Conservation (phyloP, 2,888 invertebrate species). For the Dasysyrphus tricinctus region DNA sequence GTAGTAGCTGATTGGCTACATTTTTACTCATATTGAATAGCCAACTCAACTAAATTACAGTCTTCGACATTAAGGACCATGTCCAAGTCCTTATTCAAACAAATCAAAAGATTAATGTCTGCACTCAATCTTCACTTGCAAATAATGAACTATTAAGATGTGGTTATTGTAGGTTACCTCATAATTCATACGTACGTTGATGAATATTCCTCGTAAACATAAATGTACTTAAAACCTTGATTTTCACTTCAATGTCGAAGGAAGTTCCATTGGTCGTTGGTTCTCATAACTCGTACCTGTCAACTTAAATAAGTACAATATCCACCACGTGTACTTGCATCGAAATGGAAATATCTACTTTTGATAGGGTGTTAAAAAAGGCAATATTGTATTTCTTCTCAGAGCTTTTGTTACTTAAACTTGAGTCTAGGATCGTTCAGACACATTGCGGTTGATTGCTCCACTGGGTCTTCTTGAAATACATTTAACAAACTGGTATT, state of each 20-base stretch:
- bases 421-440: not conserved
- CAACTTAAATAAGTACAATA: slow-evolving; percentile 18
- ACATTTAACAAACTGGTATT: slow-evolving; percentile 45
- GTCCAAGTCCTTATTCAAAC: slow-evolving; percentile 2
- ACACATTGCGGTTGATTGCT: not conserved
- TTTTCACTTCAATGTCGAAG: not conserved
- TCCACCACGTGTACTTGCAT: not conserved
- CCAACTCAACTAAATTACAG: not conserved
- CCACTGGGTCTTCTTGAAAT: slow-evolving; percentile 7
- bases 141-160: slow-evolving; percentile 28
- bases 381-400: slow-evolving; percentile 18
- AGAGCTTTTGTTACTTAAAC: not conserved
- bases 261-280: not conserved
- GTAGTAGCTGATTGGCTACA: too few relatives aligned
- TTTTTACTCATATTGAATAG: not conserved
- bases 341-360: not conserved
- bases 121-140: not conserved
- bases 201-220: not conserved
- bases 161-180: not conserved
- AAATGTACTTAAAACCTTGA: slow-evolving; percentile 6
- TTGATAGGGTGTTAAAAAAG: slow-evolving; percentile 14
- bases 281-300: slow-evolving; percentile 13
- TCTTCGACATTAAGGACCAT: not conserved
- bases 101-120: slow-evolving; percentile 28
- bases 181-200: not conserved